These are phyloP conservation scores for Pelmatolapia mariae DNA, from an alignment of 2,113 vertebrate genomes.

Conservation along the genomic window DNA sequence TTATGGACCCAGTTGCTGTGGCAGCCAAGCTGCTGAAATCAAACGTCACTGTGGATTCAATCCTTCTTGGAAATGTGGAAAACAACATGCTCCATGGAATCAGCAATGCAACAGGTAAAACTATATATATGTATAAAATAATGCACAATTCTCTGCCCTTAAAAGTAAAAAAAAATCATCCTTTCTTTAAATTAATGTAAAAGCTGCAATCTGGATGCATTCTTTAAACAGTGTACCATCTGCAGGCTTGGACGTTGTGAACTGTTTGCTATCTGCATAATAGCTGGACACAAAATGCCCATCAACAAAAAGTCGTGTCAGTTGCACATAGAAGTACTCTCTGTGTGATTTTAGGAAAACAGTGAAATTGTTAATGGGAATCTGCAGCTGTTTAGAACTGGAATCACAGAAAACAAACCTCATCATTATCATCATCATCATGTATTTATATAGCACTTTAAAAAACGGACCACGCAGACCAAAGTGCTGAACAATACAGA, in stretches of 20 bases:
- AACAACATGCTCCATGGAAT: slow-evolving; percentile 59
- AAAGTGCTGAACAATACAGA: no score
- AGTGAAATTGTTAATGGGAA: neutral
- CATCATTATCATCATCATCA: no score
- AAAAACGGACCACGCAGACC: no score
- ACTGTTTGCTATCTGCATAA: neutral
- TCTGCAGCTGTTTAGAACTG: neutral
- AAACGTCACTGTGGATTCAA: slow-evolving; percentile 46
- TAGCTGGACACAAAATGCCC: rapidly evolving
- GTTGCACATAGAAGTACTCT: neutral
- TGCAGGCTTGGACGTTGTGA: rapidly evolving
- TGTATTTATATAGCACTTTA: no score
- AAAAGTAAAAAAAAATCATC: neutral
- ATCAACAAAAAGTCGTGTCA: rapidly evolving
- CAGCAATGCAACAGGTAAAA: slow-evolving; percentile 59
- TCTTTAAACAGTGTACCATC: rapidly evolving
- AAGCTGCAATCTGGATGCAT: neutral
- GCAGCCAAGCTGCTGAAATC: slow-evolving; percentile 23
- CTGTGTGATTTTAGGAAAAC: rapidly evolving
- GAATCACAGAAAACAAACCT: rapidly evolving
- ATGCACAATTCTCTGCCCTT: neutral
- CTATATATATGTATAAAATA: neutral
- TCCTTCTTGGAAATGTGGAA: slow-evolving; percentile 38
- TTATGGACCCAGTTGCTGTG: slow-evolving; percentile 6
- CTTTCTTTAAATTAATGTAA: no score